These are phyloP conservation scores for Oopsacas minuta DNA, from an alignment of 37 sponge, comb jelly and placozoan species.

Conservation along the genomic window DNA sequence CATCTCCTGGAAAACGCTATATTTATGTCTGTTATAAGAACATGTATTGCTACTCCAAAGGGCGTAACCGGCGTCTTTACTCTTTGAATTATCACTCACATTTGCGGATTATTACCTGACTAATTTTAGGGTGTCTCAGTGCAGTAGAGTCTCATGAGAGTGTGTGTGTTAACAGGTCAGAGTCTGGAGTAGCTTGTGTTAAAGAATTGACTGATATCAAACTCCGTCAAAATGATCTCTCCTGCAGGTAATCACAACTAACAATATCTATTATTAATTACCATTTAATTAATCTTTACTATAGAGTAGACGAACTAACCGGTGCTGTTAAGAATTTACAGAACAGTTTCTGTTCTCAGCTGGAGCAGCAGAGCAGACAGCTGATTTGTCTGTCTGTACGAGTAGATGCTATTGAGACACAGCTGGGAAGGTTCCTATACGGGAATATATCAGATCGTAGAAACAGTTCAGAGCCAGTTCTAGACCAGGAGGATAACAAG, in stretches of 20 bases:
- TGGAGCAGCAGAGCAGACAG: slow-evolving; percentile 14
- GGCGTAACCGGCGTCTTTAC: too few relatives aligned
- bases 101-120: not conserved
- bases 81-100: too few relatives aligned
- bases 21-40: too few relatives aligned
- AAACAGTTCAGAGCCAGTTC: not conserved
- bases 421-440: slow-evolving; percentile 1
- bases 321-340: not conserved
- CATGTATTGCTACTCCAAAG: too few relatives aligned
- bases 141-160: not conserved
- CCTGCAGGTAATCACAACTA: too few relatives aligned
- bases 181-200: slow-evolving; percentile 10
- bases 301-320: not conserved
- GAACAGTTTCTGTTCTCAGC: not conserved
- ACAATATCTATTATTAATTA: too few relatives aligned
- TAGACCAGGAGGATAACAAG: not conserved
- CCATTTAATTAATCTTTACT: too few relatives aligned
- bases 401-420: not conserved
- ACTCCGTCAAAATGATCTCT: not conserved
- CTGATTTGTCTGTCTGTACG: not conserved
- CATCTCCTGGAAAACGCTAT: too few relatives aligned
- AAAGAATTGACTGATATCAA: not conserved
- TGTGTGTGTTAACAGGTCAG: not conserved
- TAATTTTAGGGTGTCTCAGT: not conserved
- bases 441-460: not conserved